A percentile compares a stretch with the other conserved stretches of the same genome.
phyloP scores from a whole-genome alignment of 1,140 invertebrate species.

The Ladona fulva region DNA sequence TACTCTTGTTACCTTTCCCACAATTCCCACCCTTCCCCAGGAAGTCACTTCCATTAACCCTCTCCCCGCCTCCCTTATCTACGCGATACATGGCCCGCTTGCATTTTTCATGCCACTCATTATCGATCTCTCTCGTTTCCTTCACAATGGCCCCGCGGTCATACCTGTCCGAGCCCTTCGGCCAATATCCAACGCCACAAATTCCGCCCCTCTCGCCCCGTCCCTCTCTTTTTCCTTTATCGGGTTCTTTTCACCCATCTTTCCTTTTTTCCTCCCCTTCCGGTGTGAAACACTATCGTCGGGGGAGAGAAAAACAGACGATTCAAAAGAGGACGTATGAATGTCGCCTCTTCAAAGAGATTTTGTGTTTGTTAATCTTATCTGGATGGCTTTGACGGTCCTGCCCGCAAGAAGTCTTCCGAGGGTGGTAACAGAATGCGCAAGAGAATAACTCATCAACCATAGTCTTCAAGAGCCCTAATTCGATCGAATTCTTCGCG shows the following conservation, averaged over 20 bases:
- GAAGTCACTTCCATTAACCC: constrained; percentile 13
- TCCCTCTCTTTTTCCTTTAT: not conserved
- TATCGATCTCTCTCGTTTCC: not conserved
- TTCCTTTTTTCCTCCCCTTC: constrained; percentile 13
- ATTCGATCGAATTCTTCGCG: too few relatives aligned
- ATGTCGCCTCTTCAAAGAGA: too few relatives aligned
- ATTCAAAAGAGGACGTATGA: too few relatives aligned
- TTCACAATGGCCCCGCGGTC: not conserved
- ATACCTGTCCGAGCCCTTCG: not conserved
- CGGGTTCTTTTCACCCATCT: not conserved
- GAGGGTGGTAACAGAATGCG: too few relatives aligned
- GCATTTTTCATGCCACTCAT: not conserved
- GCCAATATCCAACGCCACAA: not conserved
- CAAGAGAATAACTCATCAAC: too few relatives aligned
- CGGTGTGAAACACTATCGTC: too few relatives aligned
- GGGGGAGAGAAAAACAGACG: too few relatives aligned
- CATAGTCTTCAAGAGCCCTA: too few relatives aligned
- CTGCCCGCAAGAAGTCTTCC: too few relatives aligned
- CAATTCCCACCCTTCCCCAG: not conserved
- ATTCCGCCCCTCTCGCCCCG: constrained; percentile 12
- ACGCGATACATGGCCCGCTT: not conserved
- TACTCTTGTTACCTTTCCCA: constrained; percentile 13
- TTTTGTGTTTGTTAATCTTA: too few relatives aligned
- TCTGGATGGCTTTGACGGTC: too few relatives aligned
- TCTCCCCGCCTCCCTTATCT: not conserved